A percentile compares a stretch with the other conserved stretches of the same genome.
These are phyloP conservation scores for Cryptophagus acutangulus DNA, from an alignment of 2,888 invertebrate species.

Conservation along the genomic window DNA sequence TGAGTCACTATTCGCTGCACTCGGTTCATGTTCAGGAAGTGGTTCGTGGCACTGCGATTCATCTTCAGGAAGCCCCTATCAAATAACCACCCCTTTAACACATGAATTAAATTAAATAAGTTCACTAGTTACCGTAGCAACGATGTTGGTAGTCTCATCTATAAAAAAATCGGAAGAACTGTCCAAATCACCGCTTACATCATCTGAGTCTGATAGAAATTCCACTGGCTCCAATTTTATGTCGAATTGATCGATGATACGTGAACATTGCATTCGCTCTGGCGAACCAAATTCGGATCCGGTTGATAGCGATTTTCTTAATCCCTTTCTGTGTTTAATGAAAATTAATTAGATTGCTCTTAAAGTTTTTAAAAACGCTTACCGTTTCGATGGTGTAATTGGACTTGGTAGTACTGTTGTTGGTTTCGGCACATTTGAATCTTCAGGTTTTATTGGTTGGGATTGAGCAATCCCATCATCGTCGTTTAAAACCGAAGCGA, in stretches of 20 bases:
- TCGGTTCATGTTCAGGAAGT: constrained; percentile 44
- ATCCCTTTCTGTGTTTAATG: constrained; percentile 53
- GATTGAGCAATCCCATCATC: constrained; percentile 52
- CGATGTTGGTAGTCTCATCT: constrained; percentile 45
- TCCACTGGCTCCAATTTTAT: constrained; percentile 46
- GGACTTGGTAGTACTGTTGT: constrained; percentile 60
- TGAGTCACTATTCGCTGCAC: no score
- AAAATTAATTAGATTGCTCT: constrained; percentile 4
- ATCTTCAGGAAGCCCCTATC: no score
- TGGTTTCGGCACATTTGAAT: constrained; percentile 55
- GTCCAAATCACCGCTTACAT: constrained; percentile 49
- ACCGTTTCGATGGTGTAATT: constrained; percentile 49
- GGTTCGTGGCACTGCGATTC: no score
- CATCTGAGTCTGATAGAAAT: constrained; percentile 34
- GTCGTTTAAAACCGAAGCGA: constrained; percentile 68
- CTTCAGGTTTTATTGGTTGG: constrained; percentile 55
- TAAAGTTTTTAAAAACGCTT: constrained; percentile 33
- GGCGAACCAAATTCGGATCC: constrained; percentile 55
- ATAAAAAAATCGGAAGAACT: constrained; percentile 54
- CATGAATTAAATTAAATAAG: no score
- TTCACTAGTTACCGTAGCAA: constrained; percentile 43
- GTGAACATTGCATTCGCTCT: no score
- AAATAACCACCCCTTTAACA: no score
- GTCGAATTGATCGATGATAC: constrained; percentile 47
- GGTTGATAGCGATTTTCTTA: constrained; percentile 63